Evolutionary conservation across 64 coral and sea anemone genomes (phyloP).

Genomic region (Hydrozoanthus tunicans): DNA sequence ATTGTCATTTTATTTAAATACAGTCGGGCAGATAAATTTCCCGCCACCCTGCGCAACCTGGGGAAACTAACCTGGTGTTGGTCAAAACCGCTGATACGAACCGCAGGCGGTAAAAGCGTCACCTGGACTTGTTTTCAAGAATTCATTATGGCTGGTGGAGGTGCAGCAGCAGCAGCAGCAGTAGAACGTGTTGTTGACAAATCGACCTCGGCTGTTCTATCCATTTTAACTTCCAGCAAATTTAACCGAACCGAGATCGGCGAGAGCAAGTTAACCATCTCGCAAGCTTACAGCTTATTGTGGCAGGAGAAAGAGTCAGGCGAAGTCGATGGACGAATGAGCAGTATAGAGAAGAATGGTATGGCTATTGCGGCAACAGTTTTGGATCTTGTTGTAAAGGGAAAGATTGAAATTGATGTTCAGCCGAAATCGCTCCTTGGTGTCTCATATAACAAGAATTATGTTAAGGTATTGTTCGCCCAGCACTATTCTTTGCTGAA

Average conservation of each 20-base stretch:
- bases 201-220: background rate
- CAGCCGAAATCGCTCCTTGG: background rate
- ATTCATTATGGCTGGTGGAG: background rate
- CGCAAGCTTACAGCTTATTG: conserved; percentile 40
- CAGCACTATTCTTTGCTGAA: background rate
- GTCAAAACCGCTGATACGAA: too few species aligned
- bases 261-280: conserved; percentile 18
- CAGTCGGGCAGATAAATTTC: too few species aligned
- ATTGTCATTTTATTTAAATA: too few species aligned
- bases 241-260: conserved; percentile 23
- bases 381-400: conserved; percentile 37
- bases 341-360: background rate
- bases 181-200: background rate
- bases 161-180: background rate
- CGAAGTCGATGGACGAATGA: background rate
- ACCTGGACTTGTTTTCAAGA: too few species aligned
- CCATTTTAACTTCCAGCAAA: background rate
- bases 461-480: background rate
- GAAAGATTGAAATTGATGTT: conserved; percentile 42
- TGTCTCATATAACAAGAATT: conserved; percentile 33
- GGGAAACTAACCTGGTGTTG: too few species aligned
- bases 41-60: too few species aligned
- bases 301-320: conserved; percentile 56
- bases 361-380: conserved; percentile 11
- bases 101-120: too few species aligned